phyloP scores from a whole-genome alignment of 2,797 vertebrate genomes.

The Octomys mimax region DNA sequence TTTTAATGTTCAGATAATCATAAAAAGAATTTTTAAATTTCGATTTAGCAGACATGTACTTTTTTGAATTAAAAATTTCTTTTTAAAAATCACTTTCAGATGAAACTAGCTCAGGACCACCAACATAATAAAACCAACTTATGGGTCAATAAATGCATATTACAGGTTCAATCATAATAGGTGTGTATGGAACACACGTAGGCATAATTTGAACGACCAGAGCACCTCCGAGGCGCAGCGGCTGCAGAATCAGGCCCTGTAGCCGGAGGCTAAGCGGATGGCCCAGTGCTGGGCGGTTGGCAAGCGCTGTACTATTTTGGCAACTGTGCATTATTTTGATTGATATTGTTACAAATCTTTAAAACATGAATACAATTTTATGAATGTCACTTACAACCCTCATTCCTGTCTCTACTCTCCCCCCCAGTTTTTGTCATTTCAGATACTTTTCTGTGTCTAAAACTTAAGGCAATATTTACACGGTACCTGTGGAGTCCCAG shows the following conservation, averaged over 20 bases:
- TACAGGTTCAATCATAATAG: background rate
- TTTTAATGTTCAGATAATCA: background rate
- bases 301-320: background rate
- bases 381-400: background rate
- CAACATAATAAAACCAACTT: background rate
- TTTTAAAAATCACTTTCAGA: background rate
- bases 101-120: background rate
- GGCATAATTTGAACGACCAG: accelerated
- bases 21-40: background rate
- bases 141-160: background rate
- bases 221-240: accelerated
- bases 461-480: background rate
- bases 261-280: too few species aligned
- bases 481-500: too few species aligned
- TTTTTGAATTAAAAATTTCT: conserved; percentile 15
- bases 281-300: background rate
- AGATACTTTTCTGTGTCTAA: background rate
- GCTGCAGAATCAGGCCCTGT: accelerated
- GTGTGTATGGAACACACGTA: accelerated
- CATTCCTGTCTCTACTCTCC: background rate
- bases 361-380: background rate
- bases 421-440: background rate
- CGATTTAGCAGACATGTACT: background rate
- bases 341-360: background rate
- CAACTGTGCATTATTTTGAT: background rate